Percentiles rank a stretch among this genome's conserved stretches.
These are phyloP conservation scores for Hyla sarda DNA, from an alignment of 2,113 vertebrate genomes.

Conservation along the genomic window DNA sequence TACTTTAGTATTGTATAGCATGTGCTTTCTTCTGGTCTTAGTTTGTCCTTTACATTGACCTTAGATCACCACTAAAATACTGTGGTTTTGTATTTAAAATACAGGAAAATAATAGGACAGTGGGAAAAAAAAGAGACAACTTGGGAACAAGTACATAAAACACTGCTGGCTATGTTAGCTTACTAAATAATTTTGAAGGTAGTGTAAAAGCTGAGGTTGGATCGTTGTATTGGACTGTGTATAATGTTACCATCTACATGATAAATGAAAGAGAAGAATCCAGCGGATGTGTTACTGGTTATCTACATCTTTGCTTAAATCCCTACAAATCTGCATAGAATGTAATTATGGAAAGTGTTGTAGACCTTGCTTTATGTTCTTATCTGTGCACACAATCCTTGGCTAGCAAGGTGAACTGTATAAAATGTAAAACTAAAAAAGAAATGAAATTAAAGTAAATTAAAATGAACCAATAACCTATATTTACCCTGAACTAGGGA, in stretches of 20 bases:
- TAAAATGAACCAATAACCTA: no score
- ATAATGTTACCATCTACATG: background rate
- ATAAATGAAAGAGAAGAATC: background rate
- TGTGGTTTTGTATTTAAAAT: constrained; percentile 26
- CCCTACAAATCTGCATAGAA: background rate
- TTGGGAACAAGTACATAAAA: constrained; percentile 58
- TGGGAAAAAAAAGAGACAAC: background rate
- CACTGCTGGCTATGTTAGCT: constrained; percentile 43
- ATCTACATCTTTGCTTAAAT: background rate
- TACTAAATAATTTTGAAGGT: constrained; percentile 52
- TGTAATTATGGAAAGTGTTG: no score
- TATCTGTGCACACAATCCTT: no score
- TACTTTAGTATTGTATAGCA: background rate
- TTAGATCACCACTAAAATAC: constrained; percentile 5
- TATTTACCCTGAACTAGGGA: no score
- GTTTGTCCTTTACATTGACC: constrained; percentile 1
- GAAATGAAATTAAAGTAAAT: no score
- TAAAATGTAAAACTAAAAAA: no score
- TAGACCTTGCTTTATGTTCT: no score
- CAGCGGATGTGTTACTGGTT: background rate
- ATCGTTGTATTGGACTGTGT: background rate
- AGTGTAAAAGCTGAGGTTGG: constrained; percentile 22
- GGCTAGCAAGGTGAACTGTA: no score
- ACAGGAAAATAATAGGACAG: constrained; percentile 42
- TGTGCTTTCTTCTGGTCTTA: background rate